Evolutionary conservation across 1,140 invertebrate genomes (phyloP).

Genomic region (Penaeus chinensis): DNA sequence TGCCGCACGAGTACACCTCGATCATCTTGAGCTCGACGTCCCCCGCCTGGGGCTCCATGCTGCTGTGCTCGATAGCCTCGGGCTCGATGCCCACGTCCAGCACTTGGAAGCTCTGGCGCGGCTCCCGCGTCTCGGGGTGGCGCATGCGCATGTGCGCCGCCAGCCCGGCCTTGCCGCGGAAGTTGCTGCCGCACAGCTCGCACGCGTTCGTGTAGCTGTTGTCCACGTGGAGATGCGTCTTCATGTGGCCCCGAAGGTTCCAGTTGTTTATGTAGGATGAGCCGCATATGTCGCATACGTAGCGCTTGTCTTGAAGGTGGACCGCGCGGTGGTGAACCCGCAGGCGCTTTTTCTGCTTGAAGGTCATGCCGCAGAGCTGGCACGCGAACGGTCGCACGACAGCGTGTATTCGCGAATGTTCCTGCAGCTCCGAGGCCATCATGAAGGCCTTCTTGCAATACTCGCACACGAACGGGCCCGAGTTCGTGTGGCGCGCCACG

Average conservation of each 20-base stretch:
- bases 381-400: conserved; percentile 64
- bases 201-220: conserved; percentile 20
- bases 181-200: conserved; percentile 41
- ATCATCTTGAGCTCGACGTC: conserved; percentile 31
- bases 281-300: conserved; percentile 37
- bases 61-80: conserved; percentile 43
- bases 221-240: conserved; percentile 26
- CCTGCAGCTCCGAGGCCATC: conserved; percentile 60
- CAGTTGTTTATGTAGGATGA: conserved; percentile 52
- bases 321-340: conserved; percentile 74
- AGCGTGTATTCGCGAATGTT: conserved; percentile 65
- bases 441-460: conserved; percentile 63
- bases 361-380: conserved; percentile 73
- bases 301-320: conserved; percentile 51
- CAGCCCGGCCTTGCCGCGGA: conserved; percentile 42
- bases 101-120: conserved; percentile 1
- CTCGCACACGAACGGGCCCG: conserved; percentile 60
- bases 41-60: conserved; percentile 25
- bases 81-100: conserved; percentile 1
- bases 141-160: conserved; percentile 46
- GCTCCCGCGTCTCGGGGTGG: conserved; percentile 2
- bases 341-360: conserved; percentile 82
- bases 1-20: conserved; percentile 40
- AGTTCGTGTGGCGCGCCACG: conserved; percentile 62
- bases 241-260: conserved; percentile 51